Evolutionary conservation across 1,140 invertebrate species (phyloP).

Genomic region (Camponotus pennsylvanicus): DNA sequence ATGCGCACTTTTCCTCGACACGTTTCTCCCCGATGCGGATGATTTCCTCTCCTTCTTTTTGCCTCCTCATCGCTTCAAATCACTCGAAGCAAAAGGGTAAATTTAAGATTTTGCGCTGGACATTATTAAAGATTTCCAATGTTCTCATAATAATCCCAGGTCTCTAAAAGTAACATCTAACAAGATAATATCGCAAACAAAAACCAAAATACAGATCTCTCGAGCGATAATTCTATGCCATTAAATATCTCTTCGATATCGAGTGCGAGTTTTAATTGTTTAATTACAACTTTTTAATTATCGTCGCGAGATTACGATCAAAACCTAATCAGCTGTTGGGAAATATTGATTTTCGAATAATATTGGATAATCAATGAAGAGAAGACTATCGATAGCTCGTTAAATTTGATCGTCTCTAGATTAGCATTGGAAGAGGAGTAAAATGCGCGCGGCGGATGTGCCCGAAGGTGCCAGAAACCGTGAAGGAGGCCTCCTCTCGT

Average conservation of each 20-base stretch:
- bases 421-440: background rate
- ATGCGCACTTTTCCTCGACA: conserved; percentile 85
- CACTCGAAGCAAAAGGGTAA: conserved; percentile 19
- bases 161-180: background rate
- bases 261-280: background rate
- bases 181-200: background rate
- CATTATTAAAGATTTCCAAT: background rate
- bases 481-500: conserved; percentile 67
- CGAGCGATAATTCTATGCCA: background rate
- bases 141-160: background rate
- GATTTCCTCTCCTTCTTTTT: conserved; percentile 66
- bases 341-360: background rate
- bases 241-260: background rate
- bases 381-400: background rate
- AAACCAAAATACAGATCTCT: background rate
- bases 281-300: background rate
- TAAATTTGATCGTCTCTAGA: background rate
- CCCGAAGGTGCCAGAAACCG: conserved; percentile 71
- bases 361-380: background rate
- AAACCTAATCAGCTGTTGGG: background rate
- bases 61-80: conserved; percentile 2
- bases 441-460: conserved; percentile 40
- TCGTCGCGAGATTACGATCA: background rate
- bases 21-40: conserved; percentile 80
- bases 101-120: conserved; percentile 16